phyloP scores from a whole-genome alignment of 2,888 invertebrate genomes.

The Andrena minutula region DNA sequence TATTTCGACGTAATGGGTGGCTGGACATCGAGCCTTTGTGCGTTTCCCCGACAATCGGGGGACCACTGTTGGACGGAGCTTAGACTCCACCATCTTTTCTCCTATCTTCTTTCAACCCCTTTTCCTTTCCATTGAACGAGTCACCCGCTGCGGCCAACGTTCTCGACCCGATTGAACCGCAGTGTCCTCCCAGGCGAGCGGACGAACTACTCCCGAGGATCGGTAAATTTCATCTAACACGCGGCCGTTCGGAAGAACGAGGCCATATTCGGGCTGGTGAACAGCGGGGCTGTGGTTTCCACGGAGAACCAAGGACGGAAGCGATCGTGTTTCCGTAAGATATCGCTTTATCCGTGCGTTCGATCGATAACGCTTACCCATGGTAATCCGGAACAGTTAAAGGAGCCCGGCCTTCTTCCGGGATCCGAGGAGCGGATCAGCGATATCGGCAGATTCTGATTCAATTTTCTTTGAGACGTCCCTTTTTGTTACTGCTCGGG shows the following conservation, averaged over 20 bases:
- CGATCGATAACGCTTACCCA: conserved; percentile 47
- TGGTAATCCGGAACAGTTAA: conserved; percentile 27
- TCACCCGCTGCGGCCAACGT: conserved; percentile 19
- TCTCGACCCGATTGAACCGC: conserved; percentile 45
- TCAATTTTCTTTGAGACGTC: conserved; percentile 1
- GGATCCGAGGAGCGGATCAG: neutral
- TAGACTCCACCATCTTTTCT: neutral
- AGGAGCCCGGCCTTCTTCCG: conserved; percentile 1
- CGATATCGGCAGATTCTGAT: conserved; percentile 10
- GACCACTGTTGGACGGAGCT: neutral
- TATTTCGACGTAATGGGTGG: conserved; percentile 35
- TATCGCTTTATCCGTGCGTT: conserved; percentile 26
- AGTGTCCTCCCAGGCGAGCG: conserved; percentile 35
- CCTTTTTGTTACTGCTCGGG: neutral
- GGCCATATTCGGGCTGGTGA: conserved; percentile 25
- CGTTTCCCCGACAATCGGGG: conserved; percentile 37
- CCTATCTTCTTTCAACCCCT: conserved; percentile 6
- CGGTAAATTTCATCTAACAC: conserved; percentile 49
- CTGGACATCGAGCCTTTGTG: conserved; percentile 47
- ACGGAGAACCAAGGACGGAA: conserved; percentile 16
- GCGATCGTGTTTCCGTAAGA: conserved; percentile 45
- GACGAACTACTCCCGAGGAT: conserved; percentile 34
- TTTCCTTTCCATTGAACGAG: conserved; percentile 21
- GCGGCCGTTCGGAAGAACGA: conserved; percentile 25
- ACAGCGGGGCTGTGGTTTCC: conserved; percentile 38